These are phyloP conservation scores for Athripsodes cinereus DNA, from an alignment of 2,888 invertebrate genomes.

Conservation along the genomic window DNA sequence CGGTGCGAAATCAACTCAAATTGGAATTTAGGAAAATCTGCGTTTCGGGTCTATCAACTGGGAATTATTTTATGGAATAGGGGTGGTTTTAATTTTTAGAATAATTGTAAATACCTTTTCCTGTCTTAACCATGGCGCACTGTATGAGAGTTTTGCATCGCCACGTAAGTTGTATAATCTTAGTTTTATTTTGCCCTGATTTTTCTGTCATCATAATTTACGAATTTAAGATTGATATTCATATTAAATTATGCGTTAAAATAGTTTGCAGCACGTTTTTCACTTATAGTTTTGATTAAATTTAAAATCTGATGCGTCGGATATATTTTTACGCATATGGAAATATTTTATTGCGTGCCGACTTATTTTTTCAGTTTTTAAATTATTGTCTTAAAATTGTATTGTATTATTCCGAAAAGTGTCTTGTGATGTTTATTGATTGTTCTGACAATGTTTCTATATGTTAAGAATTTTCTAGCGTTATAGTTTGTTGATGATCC, in stretches of 20 bases:
- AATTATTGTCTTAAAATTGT: background rate
- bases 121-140: constrained; percentile 59
- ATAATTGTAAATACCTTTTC: background rate
- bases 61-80: background rate
- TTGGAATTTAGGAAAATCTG: background rate
- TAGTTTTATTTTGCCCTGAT: too few relatives aligned
- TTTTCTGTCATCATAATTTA: too few relatives aligned
- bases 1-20: background rate
- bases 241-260: background rate
- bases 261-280: background rate
- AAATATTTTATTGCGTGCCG: too few relatives aligned
- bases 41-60: background rate
- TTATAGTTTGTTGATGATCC: background rate
- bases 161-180: constrained; percentile 53
- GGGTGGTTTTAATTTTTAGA: background rate
- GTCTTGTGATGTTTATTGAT: background rate
- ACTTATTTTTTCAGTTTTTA: background rate
- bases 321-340: too few relatives aligned
- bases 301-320: too few relatives aligned
- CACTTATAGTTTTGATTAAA: background rate
- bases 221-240: background rate
- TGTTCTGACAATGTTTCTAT: background rate
- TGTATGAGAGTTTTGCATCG: constrained; percentile 72
- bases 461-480: background rate
- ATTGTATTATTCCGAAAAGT: background rate